A percentile compares a stretch with the other conserved stretches of the same genome.
Conservation (phyloP, 2,797 vertebrate genomes). For the Acanthiza pusilla region DNA sequence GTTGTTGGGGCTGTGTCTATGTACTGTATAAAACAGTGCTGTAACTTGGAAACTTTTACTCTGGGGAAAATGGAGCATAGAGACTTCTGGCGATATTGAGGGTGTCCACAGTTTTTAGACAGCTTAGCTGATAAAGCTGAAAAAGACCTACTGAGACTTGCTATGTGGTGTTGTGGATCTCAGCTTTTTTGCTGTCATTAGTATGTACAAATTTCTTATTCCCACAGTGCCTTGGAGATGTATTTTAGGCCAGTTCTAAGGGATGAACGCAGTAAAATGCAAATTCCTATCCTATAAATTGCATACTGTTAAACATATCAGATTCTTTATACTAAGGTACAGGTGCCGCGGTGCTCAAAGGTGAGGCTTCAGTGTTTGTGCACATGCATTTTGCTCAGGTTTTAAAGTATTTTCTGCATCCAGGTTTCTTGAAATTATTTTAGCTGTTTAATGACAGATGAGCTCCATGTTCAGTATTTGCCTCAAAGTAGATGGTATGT, state of each 20-base stretch:
- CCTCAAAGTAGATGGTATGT: not conserved
- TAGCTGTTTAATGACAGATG: not conserved
- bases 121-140: not conserved
- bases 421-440: not conserved
- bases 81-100: not conserved
- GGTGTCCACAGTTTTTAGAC: not conserved
- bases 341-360: not conserved
- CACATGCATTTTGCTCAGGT: not conserved
- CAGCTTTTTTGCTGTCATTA: not conserved
- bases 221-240: not conserved
- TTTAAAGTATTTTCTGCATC: not conserved
- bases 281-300: not conserved
- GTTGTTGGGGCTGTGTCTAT: not conserved
- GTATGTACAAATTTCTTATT: not conserved
- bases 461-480: not conserved
- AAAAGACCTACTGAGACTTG: not conserved
- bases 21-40: not conserved
- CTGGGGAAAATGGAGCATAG: not conserved
- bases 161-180: not conserved
- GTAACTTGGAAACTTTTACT: not conserved
- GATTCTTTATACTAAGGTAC: not conserved
- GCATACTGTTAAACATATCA: not conserved
- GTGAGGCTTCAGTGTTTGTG: not conserved
- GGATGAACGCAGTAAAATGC: not conserved
- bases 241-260: not conserved